These are phyloP conservation scores for Squalus acanthias DNA, from an alignment of 2,797 vertebrate species.

Conservation along the genomic window DNA sequence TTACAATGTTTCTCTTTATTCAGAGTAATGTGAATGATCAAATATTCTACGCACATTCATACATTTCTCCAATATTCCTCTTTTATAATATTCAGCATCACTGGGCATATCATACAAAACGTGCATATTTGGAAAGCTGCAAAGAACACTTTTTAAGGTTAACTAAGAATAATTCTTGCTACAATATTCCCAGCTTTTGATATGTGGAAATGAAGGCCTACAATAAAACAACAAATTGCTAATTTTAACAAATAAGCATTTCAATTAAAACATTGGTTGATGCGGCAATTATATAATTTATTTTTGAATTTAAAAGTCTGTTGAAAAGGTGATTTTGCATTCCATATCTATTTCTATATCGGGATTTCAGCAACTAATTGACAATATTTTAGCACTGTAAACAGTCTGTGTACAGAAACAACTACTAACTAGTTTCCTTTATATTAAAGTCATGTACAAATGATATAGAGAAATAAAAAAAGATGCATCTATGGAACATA, in stretches of 20 bases:
- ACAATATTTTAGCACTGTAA: constrained; percentile 18
- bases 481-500: background rate
- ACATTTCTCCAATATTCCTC: constrained; percentile 28
- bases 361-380: background rate
- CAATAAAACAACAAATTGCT: constrained; percentile 13
- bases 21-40: constrained; percentile 24
- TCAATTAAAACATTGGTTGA: background rate
- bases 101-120: constrained; percentile 21
- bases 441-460: constrained; percentile 27
- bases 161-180: constrained; percentile 16
- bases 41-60: constrained; percentile 30
- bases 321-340: constrained; percentile 21
- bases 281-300: background rate
- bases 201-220: background rate
- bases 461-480: constrained; percentile 14
- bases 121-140: constrained; percentile 33
- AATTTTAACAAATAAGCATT: background rate
- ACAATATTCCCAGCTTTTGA: background rate
- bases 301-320: background rate
- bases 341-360: constrained; percentile 22
- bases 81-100: constrained; percentile 30
- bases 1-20: constrained; percentile 32
- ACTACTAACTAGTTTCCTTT: background rate
- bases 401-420: constrained; percentile 27
- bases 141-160: background rate